phyloP scores from a whole-genome alignment of 2,113 vertebrate species.

The Axis porcinus region DNA sequence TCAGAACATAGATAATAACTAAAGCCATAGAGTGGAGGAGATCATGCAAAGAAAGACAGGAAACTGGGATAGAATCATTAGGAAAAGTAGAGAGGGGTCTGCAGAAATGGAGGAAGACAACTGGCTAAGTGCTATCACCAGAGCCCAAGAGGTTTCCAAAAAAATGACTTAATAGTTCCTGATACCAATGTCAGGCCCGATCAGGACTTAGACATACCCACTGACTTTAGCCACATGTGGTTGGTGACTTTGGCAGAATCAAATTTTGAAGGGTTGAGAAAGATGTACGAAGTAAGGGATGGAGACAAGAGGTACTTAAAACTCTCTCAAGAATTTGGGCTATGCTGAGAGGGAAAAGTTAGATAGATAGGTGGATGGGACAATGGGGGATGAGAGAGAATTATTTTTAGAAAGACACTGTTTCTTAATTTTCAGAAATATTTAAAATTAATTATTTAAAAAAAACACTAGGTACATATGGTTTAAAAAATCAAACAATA shows the following conservation, averaged over 20 bases:
- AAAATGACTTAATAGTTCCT: not conserved
- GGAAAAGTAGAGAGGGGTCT: not conserved
- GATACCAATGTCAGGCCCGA: not conserved
- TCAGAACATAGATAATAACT: not conserved
- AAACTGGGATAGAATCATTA: not conserved
- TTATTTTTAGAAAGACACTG: slow-evolving; percentile 5
- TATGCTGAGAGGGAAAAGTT: not conserved
- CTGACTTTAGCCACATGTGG: not conserved
- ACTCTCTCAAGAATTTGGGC: not conserved
- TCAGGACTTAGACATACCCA: not conserved
- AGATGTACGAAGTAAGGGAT: not conserved
- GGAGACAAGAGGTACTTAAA: not conserved
- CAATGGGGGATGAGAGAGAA: not conserved
- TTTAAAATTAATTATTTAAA: slow-evolving; percentile 13
- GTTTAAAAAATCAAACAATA: not conserved
- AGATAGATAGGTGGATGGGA: not conserved
- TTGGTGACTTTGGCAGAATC: slow-evolving; percentile 18
- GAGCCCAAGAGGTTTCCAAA: not conserved
- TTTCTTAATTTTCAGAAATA: not conserved
- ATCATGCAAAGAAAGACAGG: not conserved
- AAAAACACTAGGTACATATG: not conserved
- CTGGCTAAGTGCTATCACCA: not conserved
- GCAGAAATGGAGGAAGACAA: not conserved
- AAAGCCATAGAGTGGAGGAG: not conserved
- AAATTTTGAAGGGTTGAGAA: not conserved